phyloP scores from a whole-genome alignment of 2,797 vertebrate species.

The Lepus townsendii region DNA sequence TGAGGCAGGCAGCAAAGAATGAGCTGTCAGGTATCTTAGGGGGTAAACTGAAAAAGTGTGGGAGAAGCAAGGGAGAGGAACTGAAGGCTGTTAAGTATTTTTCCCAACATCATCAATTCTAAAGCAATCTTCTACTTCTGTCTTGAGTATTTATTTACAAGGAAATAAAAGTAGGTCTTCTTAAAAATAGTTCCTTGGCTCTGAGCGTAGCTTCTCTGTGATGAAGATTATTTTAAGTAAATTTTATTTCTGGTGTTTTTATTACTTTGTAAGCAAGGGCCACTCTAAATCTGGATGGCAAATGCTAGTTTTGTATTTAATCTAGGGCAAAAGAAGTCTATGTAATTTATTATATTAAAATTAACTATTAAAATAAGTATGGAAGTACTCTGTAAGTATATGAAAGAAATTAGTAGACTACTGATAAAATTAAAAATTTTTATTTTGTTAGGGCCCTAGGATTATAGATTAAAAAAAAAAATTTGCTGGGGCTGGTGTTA shows the following conservation, averaged over 20 bases:
- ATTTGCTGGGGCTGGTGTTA: no score
- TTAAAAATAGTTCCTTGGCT: conserved; percentile 64
- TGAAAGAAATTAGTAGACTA: conserved; percentile 2
- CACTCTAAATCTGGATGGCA: conserved; percentile 60
- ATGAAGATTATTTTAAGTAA: conserved; percentile 68
- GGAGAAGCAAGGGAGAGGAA: background rate
- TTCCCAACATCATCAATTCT: conserved; percentile 39
- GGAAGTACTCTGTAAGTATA: conserved; percentile 29
- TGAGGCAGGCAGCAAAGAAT: conserved; percentile 1
- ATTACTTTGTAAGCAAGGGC: conserved; percentile 58
- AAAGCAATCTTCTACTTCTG: conserved; percentile 42
- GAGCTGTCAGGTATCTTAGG: background rate
- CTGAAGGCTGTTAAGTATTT: conserved; percentile 13
- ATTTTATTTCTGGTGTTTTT: conserved; percentile 68
- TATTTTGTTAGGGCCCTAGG: background rate
- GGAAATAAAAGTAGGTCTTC: conserved; percentile 18
- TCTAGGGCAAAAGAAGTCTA: conserved; percentile 9
- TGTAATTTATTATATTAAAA: conserved; percentile 46
- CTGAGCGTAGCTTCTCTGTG: background rate
- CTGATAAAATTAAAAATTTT: conserved; percentile 43
- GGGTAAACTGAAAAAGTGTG: background rate
- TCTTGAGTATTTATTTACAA: conserved; percentile 46
- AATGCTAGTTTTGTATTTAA: conserved; percentile 50
- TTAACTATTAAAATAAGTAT: conserved; percentile 57
- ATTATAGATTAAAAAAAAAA: background rate